Evolutionary conservation across 2,797 vertebrate genomes (phyloP).

Genomic region (Premnoplex brunnescens): DNA sequence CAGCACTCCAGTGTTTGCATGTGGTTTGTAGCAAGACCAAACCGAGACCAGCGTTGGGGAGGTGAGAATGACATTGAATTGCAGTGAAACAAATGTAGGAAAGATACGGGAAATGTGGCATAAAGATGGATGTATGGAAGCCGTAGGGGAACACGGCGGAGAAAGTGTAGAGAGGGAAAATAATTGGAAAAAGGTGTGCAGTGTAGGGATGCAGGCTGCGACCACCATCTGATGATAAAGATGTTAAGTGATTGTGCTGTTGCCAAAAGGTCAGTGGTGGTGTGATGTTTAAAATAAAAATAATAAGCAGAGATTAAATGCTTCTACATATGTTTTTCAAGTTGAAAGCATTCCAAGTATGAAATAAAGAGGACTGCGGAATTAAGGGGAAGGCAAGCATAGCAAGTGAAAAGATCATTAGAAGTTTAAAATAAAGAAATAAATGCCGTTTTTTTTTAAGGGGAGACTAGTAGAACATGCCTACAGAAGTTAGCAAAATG

Average conservation of each 20-base stretch:
- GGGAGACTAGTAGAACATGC: neutral
- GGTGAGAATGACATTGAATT: conserved; percentile 19
- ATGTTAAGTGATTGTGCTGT: neutral
- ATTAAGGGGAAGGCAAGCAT: neutral
- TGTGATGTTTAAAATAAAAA: neutral
- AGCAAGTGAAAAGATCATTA: neutral
- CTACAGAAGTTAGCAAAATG: neutral
- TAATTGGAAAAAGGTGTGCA: conserved; percentile 19
- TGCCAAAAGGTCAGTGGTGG: neutral
- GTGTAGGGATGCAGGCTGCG: neutral
- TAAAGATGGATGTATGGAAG: conserved; percentile 4
- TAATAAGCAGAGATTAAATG: neutral
- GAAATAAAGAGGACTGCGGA: neutral
- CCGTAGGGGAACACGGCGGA: neutral
- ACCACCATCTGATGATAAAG: neutral
- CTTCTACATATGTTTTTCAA: neutral
- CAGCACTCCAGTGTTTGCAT: conserved; percentile 19
- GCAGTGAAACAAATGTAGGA: conserved; percentile 9
- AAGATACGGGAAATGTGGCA: neutral
- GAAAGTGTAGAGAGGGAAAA: neutral
- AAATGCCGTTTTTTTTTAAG: neutral
- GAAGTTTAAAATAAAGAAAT: neutral
- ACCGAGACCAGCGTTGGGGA: neutral
- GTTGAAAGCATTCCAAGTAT: neutral
- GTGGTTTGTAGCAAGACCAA: neutral